A percentile compares a stretch with the other conserved stretches of the same genome.
phyloP scores from a whole-genome alignment of 2,797 vertebrate genomes.

The Sebastiscus albofasciatus region DNA sequence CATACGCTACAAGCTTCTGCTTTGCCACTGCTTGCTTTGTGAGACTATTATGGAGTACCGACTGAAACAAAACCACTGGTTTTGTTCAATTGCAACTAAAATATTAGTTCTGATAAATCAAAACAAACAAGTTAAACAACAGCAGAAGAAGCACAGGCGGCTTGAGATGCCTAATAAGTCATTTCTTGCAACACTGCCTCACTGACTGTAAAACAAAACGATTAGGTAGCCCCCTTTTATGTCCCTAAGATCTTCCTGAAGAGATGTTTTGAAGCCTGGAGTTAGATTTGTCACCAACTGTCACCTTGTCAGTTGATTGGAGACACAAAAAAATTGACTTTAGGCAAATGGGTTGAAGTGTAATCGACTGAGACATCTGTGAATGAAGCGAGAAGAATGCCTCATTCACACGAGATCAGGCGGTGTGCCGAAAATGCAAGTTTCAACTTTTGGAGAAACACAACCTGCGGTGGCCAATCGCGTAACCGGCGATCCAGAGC shows the following conservation, averaged over 20 bases:
- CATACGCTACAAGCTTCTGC: neutral
- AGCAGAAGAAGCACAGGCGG: neutral
- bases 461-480: too few relatives aligned
- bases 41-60: neutral
- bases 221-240: neutral
- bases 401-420: too few relatives aligned
- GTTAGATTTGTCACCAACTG: conserved; percentile 24
- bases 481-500: too few relatives aligned
- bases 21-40: neutral
- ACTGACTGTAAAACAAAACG: neutral
- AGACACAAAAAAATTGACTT: neutral
- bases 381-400: conserved; percentile 1
- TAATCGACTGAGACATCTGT: conserved; percentile 26
- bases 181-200: neutral
- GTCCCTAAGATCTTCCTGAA: conserved; percentile 6
- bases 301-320: conserved; percentile 22
- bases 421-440: too few relatives aligned
- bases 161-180: neutral
- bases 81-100: conserved; percentile 14
- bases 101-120: neutral
- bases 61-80: conserved; percentile 2
- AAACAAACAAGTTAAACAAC: neutral
- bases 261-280: conserved; percentile 8
- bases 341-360: neutral
- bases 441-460: too few relatives aligned